Percentiles rank a stretch among this genome's conserved stretches.
These are phyloP conservation scores for Rhagium mordax DNA, from an alignment of 2,888 invertebrate species.

Conservation along the genomic window DNA sequence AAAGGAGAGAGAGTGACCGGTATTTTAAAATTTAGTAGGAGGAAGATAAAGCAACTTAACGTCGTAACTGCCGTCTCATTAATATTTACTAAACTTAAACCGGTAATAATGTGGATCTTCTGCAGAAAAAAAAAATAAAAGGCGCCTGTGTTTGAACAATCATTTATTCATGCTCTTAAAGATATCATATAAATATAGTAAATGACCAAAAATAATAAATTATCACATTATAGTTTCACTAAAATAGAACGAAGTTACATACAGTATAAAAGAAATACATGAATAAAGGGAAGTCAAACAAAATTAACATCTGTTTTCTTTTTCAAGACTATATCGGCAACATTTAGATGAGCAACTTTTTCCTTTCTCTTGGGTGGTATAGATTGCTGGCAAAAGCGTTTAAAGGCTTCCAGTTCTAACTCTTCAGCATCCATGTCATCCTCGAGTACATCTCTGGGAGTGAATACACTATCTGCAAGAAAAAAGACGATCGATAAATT, in stretches of 20 bases:
- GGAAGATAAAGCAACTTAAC: no score
- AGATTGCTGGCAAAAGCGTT: constrained; percentile 88
- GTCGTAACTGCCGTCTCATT: no score
- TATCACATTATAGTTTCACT: constrained; percentile 50
- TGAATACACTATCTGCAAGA: constrained; percentile 79
- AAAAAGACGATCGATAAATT: constrained; percentile 8
- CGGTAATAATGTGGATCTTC: no score
- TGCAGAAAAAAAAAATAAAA: no score
- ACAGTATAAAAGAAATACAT: constrained; percentile 34
- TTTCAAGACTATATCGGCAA: constrained; percentile 83
- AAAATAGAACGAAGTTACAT: constrained; percentile 29
- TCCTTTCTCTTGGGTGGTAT: constrained; percentile 84
- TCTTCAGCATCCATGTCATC: constrained; percentile 86
- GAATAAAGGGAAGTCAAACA: constrained; percentile 37
- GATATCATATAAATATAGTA: constrained; percentile 48
- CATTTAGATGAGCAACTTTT: constrained; percentile 82
- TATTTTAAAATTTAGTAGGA: no score
- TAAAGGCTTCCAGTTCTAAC: constrained; percentile 88
- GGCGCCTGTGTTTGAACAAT: constrained; percentile 16
- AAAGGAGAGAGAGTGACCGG: no score
- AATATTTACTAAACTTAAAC: no score
- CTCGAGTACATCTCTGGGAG: constrained; percentile 86
- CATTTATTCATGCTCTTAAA: constrained; percentile 33
- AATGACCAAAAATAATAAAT: constrained; percentile 47
- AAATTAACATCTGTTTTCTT: constrained; percentile 70